Evolutionary conservation across 2,797 vertebrate species (phyloP), one percentile per base, ranked within the genome.

Genomic region (Mormyrops attenuatus): DNA sequence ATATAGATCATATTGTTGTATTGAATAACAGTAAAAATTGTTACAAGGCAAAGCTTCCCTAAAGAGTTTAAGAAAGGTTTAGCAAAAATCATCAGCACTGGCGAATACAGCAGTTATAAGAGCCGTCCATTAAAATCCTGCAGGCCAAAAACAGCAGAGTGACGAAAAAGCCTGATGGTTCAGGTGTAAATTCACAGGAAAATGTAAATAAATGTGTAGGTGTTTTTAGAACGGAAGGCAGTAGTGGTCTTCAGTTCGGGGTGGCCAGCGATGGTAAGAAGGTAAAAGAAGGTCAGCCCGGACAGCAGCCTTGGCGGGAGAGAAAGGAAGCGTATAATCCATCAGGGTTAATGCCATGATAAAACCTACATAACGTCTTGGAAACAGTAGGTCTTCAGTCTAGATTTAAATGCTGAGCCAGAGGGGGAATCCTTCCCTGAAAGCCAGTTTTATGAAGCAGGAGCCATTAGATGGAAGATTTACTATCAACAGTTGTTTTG

Each of bases 401-500:
- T 80, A 20, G 73, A 80, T 80, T 20, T 80, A 80, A 80, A 80
- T 80, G 17, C 38, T 8, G 38, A n/a, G 38, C 34, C 38, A 3
- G 38, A 80, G 15, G 73, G 15, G 73, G 34, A 80, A 41, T 80
- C 73, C 38, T 38, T 80, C 38, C 73, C 73, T n/a, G 73, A 44
- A 38, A 80, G 15, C 73, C 73, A 80, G 34, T 20, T 80, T 44
- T 44, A 41, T 80, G 73, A 80, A 80, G 38, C 17, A 8, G 15
- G 38, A 44, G 73, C 73, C 73, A 80, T 80, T 80, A 80, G 38
- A 80, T 80, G 73, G 73, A 80, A 20, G 73, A 80, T 80, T 80
- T 80, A 80, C 73, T 80, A 41, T 17, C 66, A 44, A 80, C 38
- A 80, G 34, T 80, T 80, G 34, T 80, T 80, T 80, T 44, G 6